Base-by-base conservation (phyloP, 2,888 invertebrate genomes). In the Mesopsocus fuscifrons region DNA sequence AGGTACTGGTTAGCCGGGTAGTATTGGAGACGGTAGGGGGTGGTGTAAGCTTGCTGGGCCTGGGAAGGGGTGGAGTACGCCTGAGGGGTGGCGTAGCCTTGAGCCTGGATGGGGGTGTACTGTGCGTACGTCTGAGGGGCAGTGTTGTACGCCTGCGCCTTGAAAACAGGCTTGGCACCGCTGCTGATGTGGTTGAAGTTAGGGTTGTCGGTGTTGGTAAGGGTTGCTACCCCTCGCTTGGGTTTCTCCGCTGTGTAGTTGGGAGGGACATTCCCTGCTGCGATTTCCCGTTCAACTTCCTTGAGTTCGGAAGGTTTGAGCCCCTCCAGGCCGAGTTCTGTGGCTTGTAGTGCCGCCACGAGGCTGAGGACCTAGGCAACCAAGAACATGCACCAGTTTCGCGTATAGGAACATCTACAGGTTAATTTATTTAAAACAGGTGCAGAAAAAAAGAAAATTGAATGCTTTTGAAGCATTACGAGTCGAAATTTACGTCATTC, bases 161-260 rank as follows among this genome's bases (percentile, higher is more conserved):
- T 26, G 11, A 11, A 6, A 9, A 11, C 6, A 26, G 26, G 26
- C 11, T 9, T 6, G 6, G 26, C 26, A 26, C 26, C 26, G 20
- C 4, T 6, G 5, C 18, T 18, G 8, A 26, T 6, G n/a, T 17
- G 6, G 20, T 38, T 38, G 20, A 38, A 38, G 8, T 17, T 17
- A 5, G 38, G 38, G 18, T 20, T 38, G 21, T 38, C 38, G 6
- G 38, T 11, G 38, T 38, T 38, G 38, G 38, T 20, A 3, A 38
- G 18, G n/a, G 15, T 38, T 13, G 38, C 6, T 38, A 11, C 38
- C 5, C 16, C 16, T 20, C 38, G 6, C 20, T 38, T 38, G n/a
- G 38, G 38, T 38, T 38, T 38, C 13, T 38, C 38, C 20, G 38
- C 17, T 38, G 38, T 38, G 38, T 16, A 38, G 21, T 38, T 38